phyloP scores from a whole-genome alignment of 2,113 vertebrate genomes.

The Pan troglodytes region NHGRI_mPanTro3-v2.1_pri NC_072411.2:134286001-134286500 shows the following conservation, averaged over 20 bases:
- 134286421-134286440: not conserved
- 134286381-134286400: not conserved
- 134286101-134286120: slow-evolving; percentile 78
- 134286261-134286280: slow-evolving; percentile 34
- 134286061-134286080: slow-evolving; percentile 75
- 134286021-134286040: slow-evolving; percentile 71
- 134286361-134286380: not conserved
- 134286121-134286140: slow-evolving; percentile 84
- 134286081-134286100: slow-evolving; percentile 84
- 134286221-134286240: not conserved
- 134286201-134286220: slow-evolving; percentile 35
- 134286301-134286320: slow-evolving; percentile 48
- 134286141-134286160: slow-evolving; percentile 79
- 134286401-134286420: slow-evolving; percentile 29
- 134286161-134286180: slow-evolving; percentile 68
- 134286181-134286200: slow-evolving; percentile 63
- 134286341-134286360: slow-evolving; percentile 37
- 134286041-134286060: slow-evolving; percentile 75
- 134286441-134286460: not conserved
- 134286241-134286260: slow-evolving; percentile 48
- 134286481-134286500: too few species aligned
- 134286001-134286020: slow-evolving; percentile 56
- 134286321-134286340: not conserved
- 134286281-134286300: slow-evolving; percentile 49
- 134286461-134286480: not conserved